Evolutionary conservation across 2,113 vertebrate species (phyloP).

Genomic region (Labeo rohita): DNA sequence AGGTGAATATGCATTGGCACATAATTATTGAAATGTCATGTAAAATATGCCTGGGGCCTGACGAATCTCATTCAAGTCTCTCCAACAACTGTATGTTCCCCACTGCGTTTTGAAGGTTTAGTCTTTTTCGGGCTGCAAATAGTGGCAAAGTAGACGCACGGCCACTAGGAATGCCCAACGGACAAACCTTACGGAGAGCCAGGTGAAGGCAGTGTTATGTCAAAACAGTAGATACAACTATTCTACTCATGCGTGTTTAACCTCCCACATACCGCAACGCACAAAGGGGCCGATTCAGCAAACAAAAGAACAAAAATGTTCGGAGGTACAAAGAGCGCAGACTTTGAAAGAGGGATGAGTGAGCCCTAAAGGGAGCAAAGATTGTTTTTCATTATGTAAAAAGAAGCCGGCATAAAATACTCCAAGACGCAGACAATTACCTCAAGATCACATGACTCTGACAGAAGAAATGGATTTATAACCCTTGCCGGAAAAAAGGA

Average conservation of each 20-base stretch:
- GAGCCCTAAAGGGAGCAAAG: conserved; percentile 15
- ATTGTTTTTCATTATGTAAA: conserved; percentile 43
- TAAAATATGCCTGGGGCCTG: conserved; percentile 60
- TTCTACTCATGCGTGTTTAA: conserved; percentile 52
- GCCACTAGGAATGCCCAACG: neutral
- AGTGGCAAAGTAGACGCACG: neutral
- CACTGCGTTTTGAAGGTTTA: conserved; percentile 39
- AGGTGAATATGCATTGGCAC: conserved; percentile 64
- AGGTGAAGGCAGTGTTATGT: conserved; percentile 56
- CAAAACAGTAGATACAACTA: conserved; percentile 52
- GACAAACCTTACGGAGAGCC: conserved; percentile 6
- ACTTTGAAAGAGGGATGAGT: conserved; percentile 44
- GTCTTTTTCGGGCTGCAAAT: neutral
- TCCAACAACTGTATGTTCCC: conserved; percentile 36
- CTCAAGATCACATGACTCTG: conserved; percentile 60
- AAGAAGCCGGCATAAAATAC: conserved; percentile 59
- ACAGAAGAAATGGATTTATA: conserved; percentile 54
- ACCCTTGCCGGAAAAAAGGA: conserved; percentile 51
- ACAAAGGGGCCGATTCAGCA: conserved; percentile 56
- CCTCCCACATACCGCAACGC: conserved; percentile 53
- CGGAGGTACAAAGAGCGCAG: conserved; percentile 32
- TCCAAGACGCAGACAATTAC: conserved; percentile 56
- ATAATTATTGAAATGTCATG: conserved; percentile 66
- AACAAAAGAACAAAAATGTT: conserved; percentile 61
- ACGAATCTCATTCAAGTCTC: conserved; percentile 53